Evolutionary conservation across 2,797 vertebrate genomes (phyloP).

Genomic region (Sebastiscus tertius): DNA sequence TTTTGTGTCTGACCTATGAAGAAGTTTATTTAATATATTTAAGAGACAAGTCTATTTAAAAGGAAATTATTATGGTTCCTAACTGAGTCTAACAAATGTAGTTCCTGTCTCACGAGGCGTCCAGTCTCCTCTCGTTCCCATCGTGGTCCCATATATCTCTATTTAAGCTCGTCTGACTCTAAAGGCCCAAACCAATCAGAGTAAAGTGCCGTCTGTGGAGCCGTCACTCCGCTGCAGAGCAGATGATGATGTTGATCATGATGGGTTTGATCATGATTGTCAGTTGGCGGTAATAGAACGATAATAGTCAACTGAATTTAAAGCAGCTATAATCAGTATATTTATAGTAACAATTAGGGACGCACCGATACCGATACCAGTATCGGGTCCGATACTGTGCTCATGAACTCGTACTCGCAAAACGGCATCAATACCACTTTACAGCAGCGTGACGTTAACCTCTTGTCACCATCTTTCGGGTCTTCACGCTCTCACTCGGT

Average conservation of each 20-base stretch:
- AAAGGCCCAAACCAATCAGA: constrained; percentile 8
- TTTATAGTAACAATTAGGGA: too few relatives aligned
- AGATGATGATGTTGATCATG: background rate
- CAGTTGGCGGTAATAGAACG: background rate
- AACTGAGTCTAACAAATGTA: background rate
- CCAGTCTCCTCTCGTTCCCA: constrained; percentile 3
- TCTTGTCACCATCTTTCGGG: too few relatives aligned
- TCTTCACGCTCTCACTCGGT: too few relatives aligned
- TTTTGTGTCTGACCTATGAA: constrained; percentile 13
- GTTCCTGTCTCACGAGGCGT: background rate
- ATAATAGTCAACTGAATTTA: background rate
- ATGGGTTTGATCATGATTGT: background rate
- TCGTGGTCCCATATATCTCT: background rate
- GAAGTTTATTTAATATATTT: constrained; percentile 1
- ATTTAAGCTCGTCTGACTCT: background rate
- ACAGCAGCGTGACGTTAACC: too few relatives aligned
- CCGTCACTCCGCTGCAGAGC: background rate
- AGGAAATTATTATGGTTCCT: background rate
- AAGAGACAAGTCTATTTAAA: background rate
- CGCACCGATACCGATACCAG: too few relatives aligned
- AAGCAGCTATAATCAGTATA: background rate
- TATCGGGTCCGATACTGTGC: too few relatives aligned
- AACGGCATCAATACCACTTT: too few relatives aligned
- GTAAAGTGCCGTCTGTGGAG: background rate
- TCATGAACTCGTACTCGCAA: too few relatives aligned